These are phyloP conservation scores for Catostylus mosaicus DNA, from an alignment of 30 jellyfish, hydroid and myxozoan genomes.

Conservation along the genomic window DNA sequence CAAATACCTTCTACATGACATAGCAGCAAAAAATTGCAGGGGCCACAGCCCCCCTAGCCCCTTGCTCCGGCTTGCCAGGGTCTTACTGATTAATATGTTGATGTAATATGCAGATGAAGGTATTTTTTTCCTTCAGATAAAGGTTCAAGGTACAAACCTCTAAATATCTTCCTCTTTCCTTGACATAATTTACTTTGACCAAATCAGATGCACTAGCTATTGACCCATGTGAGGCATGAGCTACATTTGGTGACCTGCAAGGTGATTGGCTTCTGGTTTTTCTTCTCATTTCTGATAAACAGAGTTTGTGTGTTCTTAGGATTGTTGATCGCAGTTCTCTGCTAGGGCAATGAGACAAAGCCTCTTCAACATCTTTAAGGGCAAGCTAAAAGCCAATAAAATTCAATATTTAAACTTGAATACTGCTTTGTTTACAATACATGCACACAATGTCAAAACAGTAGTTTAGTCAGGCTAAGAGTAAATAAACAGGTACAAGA, in stretches of 20 bases:
- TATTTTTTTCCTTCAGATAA: too few species aligned
- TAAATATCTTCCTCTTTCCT: conserved; percentile 52
- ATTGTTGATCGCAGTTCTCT: conserved; percentile 27
- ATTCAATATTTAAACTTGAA: too few species aligned
- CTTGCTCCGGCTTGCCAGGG: too few species aligned
- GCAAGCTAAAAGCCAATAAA: conserved; percentile 59
- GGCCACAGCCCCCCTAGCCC: too few species aligned
- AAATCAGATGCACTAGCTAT: conserved; percentile 59
- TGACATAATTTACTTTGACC: conserved; percentile 43
- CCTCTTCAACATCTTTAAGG: conserved; percentile 50
- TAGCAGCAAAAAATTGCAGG: too few species aligned
- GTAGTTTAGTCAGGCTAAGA: too few species aligned
- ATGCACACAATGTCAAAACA: too few species aligned
- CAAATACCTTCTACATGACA: too few species aligned
- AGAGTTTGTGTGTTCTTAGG: conserved; percentile 44
- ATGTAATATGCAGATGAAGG: too few species aligned
- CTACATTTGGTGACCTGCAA: conserved; percentile 44
- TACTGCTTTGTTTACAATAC: too few species aligned
- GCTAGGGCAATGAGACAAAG: conserved; percentile 37
- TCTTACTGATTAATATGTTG: too few species aligned
- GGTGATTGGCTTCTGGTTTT: conserved; percentile 28
- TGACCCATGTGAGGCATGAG: conserved; percentile 37
- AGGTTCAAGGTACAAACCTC: conserved; percentile 68
- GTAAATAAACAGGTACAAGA: too few species aligned
- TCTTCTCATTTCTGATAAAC: conserved; percentile 68